Percentiles rank a stretch among this genome's conserved stretches.
Evolutionary conservation across 2,888 invertebrate species (phyloP).

Genomic region (Tipula unca): DNA sequence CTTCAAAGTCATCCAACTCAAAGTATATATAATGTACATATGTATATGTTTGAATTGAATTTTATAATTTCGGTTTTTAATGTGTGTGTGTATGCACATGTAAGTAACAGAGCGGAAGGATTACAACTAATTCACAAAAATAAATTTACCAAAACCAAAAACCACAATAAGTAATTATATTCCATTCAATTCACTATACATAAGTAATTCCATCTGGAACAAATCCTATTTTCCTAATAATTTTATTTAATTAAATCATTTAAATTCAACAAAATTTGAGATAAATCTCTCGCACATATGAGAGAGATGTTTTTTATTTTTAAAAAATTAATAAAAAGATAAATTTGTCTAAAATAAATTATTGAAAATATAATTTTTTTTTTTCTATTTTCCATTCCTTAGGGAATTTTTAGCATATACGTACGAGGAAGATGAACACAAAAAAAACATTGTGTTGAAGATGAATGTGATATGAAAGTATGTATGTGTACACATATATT

Average conservation of each 20-base stretch:
- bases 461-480: not conserved
- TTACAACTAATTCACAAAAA: not conserved
- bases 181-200: not conserved
- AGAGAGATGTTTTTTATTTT: not conserved
- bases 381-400: not conserved
- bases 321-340: not conserved
- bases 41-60: no score
- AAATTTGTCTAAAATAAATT: conserved; percentile 8
- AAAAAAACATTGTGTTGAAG: not conserved
- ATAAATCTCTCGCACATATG: not conserved
- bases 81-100: no score
- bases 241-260: not conserved
- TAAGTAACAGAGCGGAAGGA: not conserved
- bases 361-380: not conserved
- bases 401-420: not conserved
- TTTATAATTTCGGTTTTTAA: not conserved
- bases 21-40: no score
- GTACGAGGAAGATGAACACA: not conserved
- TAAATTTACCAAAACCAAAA: not conserved
- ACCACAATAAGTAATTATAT: not conserved
- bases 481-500: not conserved
- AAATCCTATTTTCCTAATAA: not conserved
- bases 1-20: no score
- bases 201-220: conserved; percentile 14
- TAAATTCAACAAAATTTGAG: no score